Percentiles rank a stretch among this genome's conserved stretches.
phyloP scores from a whole-genome alignment of 2,113 vertebrate species.

The Centropus unirufus region DNA sequence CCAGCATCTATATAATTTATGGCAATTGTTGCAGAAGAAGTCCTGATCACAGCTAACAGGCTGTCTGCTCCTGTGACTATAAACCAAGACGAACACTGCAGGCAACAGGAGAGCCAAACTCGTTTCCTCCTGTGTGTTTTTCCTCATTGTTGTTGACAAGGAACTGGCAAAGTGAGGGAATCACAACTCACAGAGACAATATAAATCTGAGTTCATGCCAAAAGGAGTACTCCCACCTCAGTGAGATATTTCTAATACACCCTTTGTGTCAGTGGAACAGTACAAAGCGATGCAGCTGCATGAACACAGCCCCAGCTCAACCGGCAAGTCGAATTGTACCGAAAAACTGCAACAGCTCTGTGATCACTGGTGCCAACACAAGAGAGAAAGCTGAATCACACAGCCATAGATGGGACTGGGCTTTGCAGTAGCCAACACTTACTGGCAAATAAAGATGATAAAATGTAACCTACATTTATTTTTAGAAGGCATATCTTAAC shows the following conservation, averaged over 20 bases:
- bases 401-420: neutral
- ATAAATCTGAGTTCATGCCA: neutral
- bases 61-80: neutral
- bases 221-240: neutral
- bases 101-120: neutral
- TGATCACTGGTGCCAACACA: neutral
- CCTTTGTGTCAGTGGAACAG: neutral
- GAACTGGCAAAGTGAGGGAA: neutral
- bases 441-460: constrained; percentile 14
- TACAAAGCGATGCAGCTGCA: neutral
- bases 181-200: neutral
- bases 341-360: neutral
- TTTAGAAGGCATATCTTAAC: neutral
- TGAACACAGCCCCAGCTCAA: neutral
- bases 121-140: neutral
- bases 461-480: constrained; percentile 11
- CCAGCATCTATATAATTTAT: neutral
- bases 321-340: neutral
- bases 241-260: neutral
- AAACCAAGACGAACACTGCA: neutral
- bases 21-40: neutral
- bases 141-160: neutral
- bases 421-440: neutral
- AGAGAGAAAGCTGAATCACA: neutral
- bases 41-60: neutral